Evolutionary conservation across 2,888 invertebrate species (phyloP), one percentile per base, ranked within the genome.

Genomic region (Coecobrya sp.): DNA sequence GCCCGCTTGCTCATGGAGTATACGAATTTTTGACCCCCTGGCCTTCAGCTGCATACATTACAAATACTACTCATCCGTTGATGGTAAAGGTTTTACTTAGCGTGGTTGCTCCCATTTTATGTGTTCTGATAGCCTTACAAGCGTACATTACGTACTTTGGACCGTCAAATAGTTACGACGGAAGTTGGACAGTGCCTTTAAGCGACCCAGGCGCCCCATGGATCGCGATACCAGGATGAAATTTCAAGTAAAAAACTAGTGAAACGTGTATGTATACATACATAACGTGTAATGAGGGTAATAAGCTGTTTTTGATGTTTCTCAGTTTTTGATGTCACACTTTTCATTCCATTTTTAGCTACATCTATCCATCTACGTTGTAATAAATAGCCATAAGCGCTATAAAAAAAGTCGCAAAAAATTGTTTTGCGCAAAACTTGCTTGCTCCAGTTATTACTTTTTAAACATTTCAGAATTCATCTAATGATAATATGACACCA

Each of bases 111-210:
- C 93, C 93, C 0, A 52, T 93, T 19, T 13, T 93, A 27, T 93
- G 93, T 36, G 88, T 93, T n/a, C 42, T 92, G 3, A 70, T 84
- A 13, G 90, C 70, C 7, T 55, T 93, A 25, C 93, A 93, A 52
- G 91, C 93, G 0, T 93, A 91, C 36, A 42, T 93, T 11, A 93
- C 93, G 0, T 93, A 89, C 59, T 93, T 65, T 55, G 93, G 93
- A 0, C 93, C 93, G 1, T 92, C 93, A 25, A 93, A 93, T 45
- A 90, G 86, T 36, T 93, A 92, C 49, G 73, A 92, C 22, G 92
- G 92, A 70, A 36, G 68, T 62, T 89, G 89, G 79, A 88, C 36
- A 1, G 5, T n/a, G 19, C 70, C 82, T 1, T 59, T 79, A 36
- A 42, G 42, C 13, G 22, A 27, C 49, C 89, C 70, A n/a, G 27